A percentile compares a stretch with the other conserved stretches of the same genome.
Conservation (phyloP, 2,113 vertebrate species). For the Halcyon senegalensis region DNA sequence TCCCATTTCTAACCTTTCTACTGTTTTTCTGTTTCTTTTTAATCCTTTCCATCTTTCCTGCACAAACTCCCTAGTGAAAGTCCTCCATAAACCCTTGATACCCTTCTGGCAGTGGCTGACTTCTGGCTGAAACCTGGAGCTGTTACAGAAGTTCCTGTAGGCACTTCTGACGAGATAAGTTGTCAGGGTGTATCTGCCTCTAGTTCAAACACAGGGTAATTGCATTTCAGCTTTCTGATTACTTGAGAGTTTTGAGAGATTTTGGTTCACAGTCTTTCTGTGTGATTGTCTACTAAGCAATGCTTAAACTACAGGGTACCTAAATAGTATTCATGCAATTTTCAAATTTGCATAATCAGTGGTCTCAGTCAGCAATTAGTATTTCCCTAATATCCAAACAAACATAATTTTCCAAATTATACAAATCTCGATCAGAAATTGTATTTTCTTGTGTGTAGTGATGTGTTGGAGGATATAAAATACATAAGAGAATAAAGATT, state of each 20-base stretch:
- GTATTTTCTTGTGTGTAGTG: not conserved
- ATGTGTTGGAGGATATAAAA: not conserved
- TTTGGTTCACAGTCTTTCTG: not conserved
- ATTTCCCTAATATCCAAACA: conserved; percentile 2
- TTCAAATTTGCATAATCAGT: not conserved
- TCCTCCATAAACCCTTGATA: not conserved
- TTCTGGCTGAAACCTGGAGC: not conserved
- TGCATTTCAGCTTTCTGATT: not conserved
- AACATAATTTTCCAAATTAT: not conserved
- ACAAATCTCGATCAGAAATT: not conserved
- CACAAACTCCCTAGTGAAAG: not conserved
- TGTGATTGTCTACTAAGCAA: not conserved
- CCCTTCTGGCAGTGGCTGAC: not conserved
- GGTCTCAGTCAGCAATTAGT: conserved; percentile 8
- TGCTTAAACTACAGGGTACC: not conserved
- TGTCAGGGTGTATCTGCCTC: not conserved
- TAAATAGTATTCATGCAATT: not conserved
- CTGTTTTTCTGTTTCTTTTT: not conserved
- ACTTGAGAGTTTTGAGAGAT: not conserved
- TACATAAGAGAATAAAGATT: not conserved
- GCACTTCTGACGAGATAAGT: not conserved
- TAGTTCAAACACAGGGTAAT: not conserved
- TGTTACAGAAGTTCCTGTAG: not conserved
- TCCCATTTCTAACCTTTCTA: not conserved
- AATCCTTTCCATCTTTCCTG: not conserved